A percentile compares a stretch with the other conserved stretches of the same genome.
These are phyloP conservation scores for Diaphora mendica DNA, from an alignment of 2,888 invertebrate species.

Conservation along the genomic window DNA sequence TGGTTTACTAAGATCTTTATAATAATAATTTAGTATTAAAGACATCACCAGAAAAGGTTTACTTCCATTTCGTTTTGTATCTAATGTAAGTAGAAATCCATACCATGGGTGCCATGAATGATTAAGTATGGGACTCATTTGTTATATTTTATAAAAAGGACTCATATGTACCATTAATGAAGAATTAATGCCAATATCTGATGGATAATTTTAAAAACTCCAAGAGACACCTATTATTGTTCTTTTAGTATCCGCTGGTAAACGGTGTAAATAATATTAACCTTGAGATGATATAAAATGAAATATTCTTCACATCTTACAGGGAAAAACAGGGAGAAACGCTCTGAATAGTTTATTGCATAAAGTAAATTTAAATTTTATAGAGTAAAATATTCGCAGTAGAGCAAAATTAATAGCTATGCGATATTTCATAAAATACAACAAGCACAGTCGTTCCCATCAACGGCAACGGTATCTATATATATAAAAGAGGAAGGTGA, in stretches of 20 bases:
- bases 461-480: background rate
- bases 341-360: background rate
- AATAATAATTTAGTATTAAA: background rate
- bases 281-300: too few relatives aligned
- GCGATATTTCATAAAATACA: background rate
- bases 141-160: too few relatives aligned
- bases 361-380: background rate
- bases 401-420: background rate
- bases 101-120: background rate
- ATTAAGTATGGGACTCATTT: background rate
- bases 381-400: background rate
- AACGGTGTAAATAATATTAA: too few relatives aligned
- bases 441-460: background rate
- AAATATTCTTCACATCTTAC: too few relatives aligned
- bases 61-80: background rate
- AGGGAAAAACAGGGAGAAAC: background rate
- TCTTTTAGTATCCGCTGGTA: too few relatives aligned
- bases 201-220: background rate
- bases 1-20: background rate
- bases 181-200: too few relatives aligned
- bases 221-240: too few relatives aligned
- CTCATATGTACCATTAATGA: too few relatives aligned
- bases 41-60: background rate
- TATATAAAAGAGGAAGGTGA: too few relatives aligned
- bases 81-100: too few relatives aligned